These are phyloP conservation scores for Enteromius argenteus DNA, from an alignment of 2,797 vertebrate species.

Conservation along the genomic window DNA sequence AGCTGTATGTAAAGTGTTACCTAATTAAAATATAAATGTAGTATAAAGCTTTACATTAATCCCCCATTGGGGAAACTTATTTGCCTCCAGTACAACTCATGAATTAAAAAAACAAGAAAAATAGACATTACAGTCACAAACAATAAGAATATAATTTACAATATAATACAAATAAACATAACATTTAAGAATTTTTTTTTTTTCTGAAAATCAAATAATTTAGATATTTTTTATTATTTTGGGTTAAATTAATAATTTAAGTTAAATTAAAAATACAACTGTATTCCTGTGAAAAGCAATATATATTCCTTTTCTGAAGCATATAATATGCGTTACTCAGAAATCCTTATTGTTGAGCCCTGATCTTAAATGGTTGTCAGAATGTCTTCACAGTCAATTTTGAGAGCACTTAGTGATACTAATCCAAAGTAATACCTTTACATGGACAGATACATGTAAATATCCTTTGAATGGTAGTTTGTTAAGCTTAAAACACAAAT, in stretches of 20 bases:
- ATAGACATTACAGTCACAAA: not conserved
- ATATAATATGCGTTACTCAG: not conserved
- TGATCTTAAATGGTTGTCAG: slow-evolving; percentile 25
- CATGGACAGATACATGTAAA: slow-evolving; percentile 35
- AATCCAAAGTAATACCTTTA: slow-evolving; percentile 15
- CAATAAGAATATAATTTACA: not conserved
- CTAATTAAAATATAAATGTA: not conserved
- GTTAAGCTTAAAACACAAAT: slow-evolving; percentile 31
- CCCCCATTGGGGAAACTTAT: not conserved
- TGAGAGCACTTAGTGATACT: slow-evolving; percentile 19
- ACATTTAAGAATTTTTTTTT: not conserved
- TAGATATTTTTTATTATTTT: too few relatives aligned
- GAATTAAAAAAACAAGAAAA: not conserved
- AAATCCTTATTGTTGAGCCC: slow-evolving; percentile 34
- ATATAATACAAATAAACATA: not conserved
- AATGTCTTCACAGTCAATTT: slow-evolving; percentile 26
- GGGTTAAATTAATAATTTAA: too few relatives aligned
- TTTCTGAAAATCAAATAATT: too few relatives aligned
- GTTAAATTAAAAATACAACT: not conserved
- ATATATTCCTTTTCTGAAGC: not conserved
- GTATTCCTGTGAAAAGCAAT: not conserved
- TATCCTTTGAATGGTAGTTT: slow-evolving; percentile 26
- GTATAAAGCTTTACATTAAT: not conserved
- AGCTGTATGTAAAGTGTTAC: not conserved
- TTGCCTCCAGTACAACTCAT: not conserved